Percentiles rank a stretch among this genome's conserved stretches.
phyloP scores from a whole-genome alignment of 2,113 vertebrate genomes.

The Ceyx melanurus region DNA sequence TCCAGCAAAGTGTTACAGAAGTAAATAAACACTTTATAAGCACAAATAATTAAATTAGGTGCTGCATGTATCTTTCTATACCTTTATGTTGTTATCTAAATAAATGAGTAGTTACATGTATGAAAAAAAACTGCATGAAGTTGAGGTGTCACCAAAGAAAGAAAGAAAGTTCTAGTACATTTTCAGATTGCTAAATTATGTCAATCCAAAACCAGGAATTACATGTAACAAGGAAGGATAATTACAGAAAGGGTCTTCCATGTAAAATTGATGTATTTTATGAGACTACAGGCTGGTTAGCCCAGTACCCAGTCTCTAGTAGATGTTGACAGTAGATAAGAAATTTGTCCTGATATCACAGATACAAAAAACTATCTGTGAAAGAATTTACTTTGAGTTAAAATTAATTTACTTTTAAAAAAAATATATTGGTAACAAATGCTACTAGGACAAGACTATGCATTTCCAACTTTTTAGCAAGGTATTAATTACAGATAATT shows the following conservation, averaged over 20 bases:
- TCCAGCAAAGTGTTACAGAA: neutral
- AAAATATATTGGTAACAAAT: neutral
- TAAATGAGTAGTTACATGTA: neutral
- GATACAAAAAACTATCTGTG: neutral
- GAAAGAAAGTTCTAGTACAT: neutral
- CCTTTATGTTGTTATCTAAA: neutral
- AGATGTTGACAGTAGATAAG: neutral
- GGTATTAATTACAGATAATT: constrained; percentile 44
- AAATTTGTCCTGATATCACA: no score
- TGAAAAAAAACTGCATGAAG: neutral
- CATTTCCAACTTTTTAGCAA: constrained; percentile 14
- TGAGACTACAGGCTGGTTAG: neutral
- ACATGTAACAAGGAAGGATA: neutral
- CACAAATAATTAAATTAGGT: neutral
- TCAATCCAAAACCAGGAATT: neutral
- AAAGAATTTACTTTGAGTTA: neutral
- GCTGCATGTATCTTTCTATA: neutral
- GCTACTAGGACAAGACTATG: neutral
- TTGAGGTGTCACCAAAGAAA: neutral
- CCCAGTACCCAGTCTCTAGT: neutral
- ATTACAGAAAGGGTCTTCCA: neutral
- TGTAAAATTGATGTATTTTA: neutral
- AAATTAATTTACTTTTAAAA: neutral
- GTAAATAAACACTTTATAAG: neutral
- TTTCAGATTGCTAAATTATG: neutral